These are phyloP conservation scores for Parochlus steinenii DNA, from an alignment of 2,888 invertebrate genomes.

Conservation along the genomic window DNA sequence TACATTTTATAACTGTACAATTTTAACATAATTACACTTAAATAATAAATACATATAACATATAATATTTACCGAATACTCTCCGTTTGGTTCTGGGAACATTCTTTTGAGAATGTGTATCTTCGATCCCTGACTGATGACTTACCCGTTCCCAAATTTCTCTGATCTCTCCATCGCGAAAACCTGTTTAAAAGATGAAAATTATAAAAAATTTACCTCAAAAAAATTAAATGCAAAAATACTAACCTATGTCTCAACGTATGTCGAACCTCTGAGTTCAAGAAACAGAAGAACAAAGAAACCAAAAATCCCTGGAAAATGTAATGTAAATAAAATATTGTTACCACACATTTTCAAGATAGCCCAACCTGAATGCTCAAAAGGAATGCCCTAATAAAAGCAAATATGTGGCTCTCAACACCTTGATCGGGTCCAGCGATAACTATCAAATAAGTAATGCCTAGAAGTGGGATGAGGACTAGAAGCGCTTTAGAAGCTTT, in stretches of 20 bases:
- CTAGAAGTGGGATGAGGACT: slow-evolving; percentile 83
- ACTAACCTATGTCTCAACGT: slow-evolving; percentile 69
- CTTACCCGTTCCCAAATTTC: slow-evolving; percentile 21
- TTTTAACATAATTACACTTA: too few species aligned
- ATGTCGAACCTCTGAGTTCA: slow-evolving; percentile 82
- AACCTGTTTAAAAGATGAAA: too few species aligned
- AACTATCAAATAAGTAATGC: slow-evolving; percentile 77
- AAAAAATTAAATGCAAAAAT: slow-evolving; percentile 46
- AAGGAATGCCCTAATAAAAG: slow-evolving; percentile 61
- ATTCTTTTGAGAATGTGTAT: slow-evolving; percentile 44
- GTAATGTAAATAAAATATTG: neutral
- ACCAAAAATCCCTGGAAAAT: slow-evolving; percentile 65
- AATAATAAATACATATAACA: too few species aligned
- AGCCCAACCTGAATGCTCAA: slow-evolving; percentile 73
- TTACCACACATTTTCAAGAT: neutral
- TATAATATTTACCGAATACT: slow-evolving; percentile 50
- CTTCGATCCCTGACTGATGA: slow-evolving; percentile 17
- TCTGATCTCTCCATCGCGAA: slow-evolving; percentile 27
- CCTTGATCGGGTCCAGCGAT: slow-evolving; percentile 66
- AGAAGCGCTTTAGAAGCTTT: slow-evolving; percentile 83
- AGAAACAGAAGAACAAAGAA: slow-evolving; percentile 81
- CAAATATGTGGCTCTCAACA: slow-evolving; percentile 56
- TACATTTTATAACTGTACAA: too few species aligned
- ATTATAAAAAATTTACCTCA: too few species aligned
- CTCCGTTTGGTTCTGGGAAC: slow-evolving; percentile 63